Percentiles rank a stretch among this genome's conserved stretches.
Conservation (phyloP, 2,113 vertebrate genomes). For the Oryzias woworae region DNA sequence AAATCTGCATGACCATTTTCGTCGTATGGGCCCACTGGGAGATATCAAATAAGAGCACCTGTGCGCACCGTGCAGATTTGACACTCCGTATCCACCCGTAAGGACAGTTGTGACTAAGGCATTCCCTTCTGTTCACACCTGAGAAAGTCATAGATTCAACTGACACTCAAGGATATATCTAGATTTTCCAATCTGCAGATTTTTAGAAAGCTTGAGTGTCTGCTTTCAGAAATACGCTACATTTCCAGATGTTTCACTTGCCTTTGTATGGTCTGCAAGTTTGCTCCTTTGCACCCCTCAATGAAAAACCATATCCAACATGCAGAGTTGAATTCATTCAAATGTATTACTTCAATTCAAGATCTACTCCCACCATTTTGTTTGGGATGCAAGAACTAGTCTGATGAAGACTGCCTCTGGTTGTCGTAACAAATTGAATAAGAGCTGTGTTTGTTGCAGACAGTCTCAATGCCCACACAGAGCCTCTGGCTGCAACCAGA, state of each 20-base stretch:
- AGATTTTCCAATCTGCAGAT: background rate
- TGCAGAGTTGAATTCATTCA: slow-evolving; percentile 32
- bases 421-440: slow-evolving; percentile 10
- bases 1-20: too few species aligned
- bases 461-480: slow-evolving; percentile 22
- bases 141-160: too few species aligned
- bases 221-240: background rate
- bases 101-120: too few species aligned
- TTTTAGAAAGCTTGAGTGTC: background rate
- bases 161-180: too few species aligned
- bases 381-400: slow-evolving; percentile 25
- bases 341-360: slow-evolving; percentile 14
- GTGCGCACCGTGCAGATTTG: too few species aligned
- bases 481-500: slow-evolving; percentile 40
- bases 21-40: too few species aligned
- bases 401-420: slow-evolving; percentile 39
- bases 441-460: slow-evolving; percentile 50
- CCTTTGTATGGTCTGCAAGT: slow-evolving; percentile 1
- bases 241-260: slow-evolving; percentile 1
- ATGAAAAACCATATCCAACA: slow-evolving; percentile 5
- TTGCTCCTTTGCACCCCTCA: slow-evolving; percentile 4
- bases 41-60: too few species aligned
- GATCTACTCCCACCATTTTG: slow-evolving; percentile 27
- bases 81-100: too few species aligned
- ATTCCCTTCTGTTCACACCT: too few species aligned